These are phyloP conservation scores for Chelon auratus DNA, from an alignment of 2,797 vertebrate species.

Conservation along the genomic window DNA sequence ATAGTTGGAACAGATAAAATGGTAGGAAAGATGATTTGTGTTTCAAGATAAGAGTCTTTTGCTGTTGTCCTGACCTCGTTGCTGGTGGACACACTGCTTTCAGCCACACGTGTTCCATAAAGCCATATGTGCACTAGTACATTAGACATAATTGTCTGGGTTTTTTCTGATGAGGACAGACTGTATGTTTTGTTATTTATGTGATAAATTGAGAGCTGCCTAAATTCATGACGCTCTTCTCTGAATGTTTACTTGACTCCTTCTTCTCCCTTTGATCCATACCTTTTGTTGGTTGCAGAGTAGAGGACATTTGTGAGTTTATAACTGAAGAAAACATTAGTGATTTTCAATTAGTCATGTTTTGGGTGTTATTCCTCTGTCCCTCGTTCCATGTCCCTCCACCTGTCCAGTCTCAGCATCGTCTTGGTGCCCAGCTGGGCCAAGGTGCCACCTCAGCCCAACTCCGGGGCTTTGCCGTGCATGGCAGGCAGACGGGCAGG, in stretches of 20 bases:
- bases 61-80: neutral
- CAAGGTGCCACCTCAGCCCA: constrained; percentile 36
- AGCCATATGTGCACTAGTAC: neutral
- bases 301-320: neutral
- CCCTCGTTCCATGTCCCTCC: constrained; percentile 23
- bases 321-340: neutral
- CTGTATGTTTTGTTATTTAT: neutral
- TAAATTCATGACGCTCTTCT: too few relatives aligned
- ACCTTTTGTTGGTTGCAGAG: neutral
- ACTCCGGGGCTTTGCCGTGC: constrained; percentile 23
- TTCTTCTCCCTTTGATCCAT: too few relatives aligned
- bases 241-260: neutral
- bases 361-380: neutral
- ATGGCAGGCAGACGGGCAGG: constrained; percentile 43
- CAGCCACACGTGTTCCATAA: neutral
- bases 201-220: neutral
- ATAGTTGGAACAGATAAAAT: too few relatives aligned
- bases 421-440: constrained; percentile 40
- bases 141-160: too few relatives aligned
- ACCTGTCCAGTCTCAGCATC: constrained; percentile 42
- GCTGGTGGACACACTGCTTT: neutral
- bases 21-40: neutral
- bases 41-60: neutral
- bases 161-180: neutral
- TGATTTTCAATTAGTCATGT: neutral